Evolutionary conservation across 2,113 vertebrate species (phyloP), one percentile per base, ranked within the genome.

Genomic region (Anser cygnoides): DNA sequence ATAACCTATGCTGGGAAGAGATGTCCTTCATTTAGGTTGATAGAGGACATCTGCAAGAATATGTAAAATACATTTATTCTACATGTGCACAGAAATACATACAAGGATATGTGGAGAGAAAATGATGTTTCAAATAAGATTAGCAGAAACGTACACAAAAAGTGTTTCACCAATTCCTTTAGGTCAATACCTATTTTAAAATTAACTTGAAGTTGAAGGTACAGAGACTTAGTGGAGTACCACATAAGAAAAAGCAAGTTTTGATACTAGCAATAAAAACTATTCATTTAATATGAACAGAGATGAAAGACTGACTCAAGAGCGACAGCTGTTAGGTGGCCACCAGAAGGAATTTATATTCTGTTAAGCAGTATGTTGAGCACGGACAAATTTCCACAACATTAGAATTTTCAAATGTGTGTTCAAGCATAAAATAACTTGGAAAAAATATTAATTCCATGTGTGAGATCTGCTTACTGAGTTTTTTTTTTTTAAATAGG

Each of bases 381-480:
- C 44, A 91, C 0, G 20, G 85, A 61, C 37, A 73, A 26, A 85
- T 88, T 86, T 96, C 78, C 67, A 2, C 55, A 77, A 58, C 55
- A 89, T 85, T 52, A 83, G 65, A 73, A 59, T 90, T 62, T 87
- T 86, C 85, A 93, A 74, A 74, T 39, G 71, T 67, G 59, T 77
- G 57, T 67, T 88, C 68, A 88, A 74, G 84, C 79, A 84, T 90
- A 92, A 94, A 95, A 93, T 80, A 62, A 80, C 70, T 90, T 50
- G n/a, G 87, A 88, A 93, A 89, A 83, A 92, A 96, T 84, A 85
- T 87, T 95, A 90, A 91, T 90, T 68, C 63, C 57, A 35, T 22
- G 83, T 82, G 72, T 86, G 79, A 88, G 81, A 90, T 83, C 25
- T 65, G 93, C 88, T 90, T 91, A 76, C 67, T 63, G 82, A 94